These are phyloP conservation scores for Oenanthe oenanthe DNA, from an alignment of 2,113 vertebrate genomes.

Conservation along the genomic window DNA sequence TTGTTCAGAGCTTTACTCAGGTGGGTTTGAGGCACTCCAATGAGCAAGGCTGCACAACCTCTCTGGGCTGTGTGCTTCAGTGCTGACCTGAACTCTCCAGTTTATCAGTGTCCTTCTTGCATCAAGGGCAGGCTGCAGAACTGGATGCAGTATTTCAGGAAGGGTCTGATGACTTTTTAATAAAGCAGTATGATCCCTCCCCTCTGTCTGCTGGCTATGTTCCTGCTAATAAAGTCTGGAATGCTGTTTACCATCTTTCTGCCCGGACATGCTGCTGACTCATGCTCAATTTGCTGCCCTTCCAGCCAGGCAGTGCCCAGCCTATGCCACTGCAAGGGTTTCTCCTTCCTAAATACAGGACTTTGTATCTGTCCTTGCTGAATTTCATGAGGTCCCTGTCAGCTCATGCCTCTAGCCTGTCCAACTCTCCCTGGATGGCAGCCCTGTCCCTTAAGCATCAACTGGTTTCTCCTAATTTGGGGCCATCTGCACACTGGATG, in stretches of 20 bases:
- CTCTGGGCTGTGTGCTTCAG: background rate
- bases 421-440: background rate
- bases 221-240: background rate
- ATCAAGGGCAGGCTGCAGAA: background rate
- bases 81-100: background rate
- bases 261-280: background rate
- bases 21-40: accelerated
- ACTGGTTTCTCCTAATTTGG: background rate
- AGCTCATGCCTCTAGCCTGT: background rate
- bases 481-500: background rate
- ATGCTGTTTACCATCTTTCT: background rate
- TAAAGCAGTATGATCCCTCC: background rate
- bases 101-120: background rate
- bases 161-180: background rate
- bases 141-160: background rate
- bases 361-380: background rate
- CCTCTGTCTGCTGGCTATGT: background rate
- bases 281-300: background rate
- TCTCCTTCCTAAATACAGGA: background rate
- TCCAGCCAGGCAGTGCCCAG: background rate
- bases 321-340: background rate
- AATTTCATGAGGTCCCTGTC: background rate
- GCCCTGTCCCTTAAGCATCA: background rate
- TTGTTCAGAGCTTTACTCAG: background rate
- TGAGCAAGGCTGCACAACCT: accelerated